Evolutionary conservation across 2,113 vertebrate species (phyloP), one percentile per base, ranked within the genome.

Genomic region (Dipodomys stephensi): DNA sequence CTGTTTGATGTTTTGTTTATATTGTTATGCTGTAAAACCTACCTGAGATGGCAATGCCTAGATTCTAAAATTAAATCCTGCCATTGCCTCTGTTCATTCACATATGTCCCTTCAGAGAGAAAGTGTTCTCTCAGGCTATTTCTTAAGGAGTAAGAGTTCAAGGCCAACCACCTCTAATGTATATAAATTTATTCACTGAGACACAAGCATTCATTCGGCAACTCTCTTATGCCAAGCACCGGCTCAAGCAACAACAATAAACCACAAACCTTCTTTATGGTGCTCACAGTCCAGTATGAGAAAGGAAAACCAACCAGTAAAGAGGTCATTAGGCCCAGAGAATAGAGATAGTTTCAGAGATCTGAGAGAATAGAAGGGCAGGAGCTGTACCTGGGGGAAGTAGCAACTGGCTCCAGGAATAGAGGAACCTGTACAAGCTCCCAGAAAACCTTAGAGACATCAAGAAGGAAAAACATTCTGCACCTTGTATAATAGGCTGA

Each of bases 1-100:
- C 44, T 67, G 25, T 64, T 27, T 5, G 23, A 49, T 88, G n/a
- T 4, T 25, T 79, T 84, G 22, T 65, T 90, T 87, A 83, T 87
- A 80, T 39, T 30, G 67, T 9, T 16, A 62, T 76, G 68, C 62
- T 90, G 46, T 67, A 92, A 74, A 93, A 89, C 27, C 39, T 73
- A 32, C 76, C 57, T 78, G 46, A 72, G 22, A 18, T 85, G 30
- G 32, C 57, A 46, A 46, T 53, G 27, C 39, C 68, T 65, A 16
- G 67, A 81, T 32, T 77, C 27, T 72, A 27, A 60, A 88, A 39
- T 82, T 65, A 95, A 89, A 88, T 77, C 23, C 28, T 39, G 57
- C 65, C 15, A 6, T n/a, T 62, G 27, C 32, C 28, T 88, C 72
- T 72, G 39, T 64, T 32, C 57, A 10, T n/a, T 49, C 49, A 49